Evolutionary conservation across 1,140 invertebrate species (phyloP), one percentile per base, ranked within the genome.

Genomic region (Philotrypesis tridentata): DNA sequence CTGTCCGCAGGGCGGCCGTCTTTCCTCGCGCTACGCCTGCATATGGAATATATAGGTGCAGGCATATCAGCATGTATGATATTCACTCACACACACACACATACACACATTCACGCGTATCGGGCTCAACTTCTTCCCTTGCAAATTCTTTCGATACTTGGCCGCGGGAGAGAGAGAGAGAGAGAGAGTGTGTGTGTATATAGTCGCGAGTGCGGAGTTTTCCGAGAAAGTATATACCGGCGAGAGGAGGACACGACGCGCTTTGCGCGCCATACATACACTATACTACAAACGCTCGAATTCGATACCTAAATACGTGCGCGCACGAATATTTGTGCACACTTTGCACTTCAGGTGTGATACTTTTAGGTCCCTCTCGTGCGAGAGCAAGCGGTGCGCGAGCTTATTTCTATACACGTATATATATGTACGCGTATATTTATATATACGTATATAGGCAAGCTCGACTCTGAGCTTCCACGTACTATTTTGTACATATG

Each of bases 91-190:
- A 9, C 27, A 17, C 63, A 11, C 68, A 31, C 55, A 68, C 31
- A 78, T 73, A 37, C 14, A 17, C 27, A n/a, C n/a, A n/a, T n/a
- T n/a, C n/a, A n/a, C n/a, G n/a, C n/a, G n/a, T n/a, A n/a, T n/a
- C n/a, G 9, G 9, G 37, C 73, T 79, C 43, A 75, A 55, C 31
- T 11, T 80, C 37, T n/a, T 65, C 68, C 60, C n/a, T 80, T 74
- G 71, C 48, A 80, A 80, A 74, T 74, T 73, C 78, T 65, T 80
- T 55, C 79, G 70, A 65, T 80, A 67, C 79, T 67, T 68, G 43
- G 55, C 23, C 60, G n/a, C n/a, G n/a, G n/a, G n/a, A n/a, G n/a
- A n/a, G n/a, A n/a, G n/a, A n/a, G n/a, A n/a, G n/a, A n/a, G n/a
- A n/a, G n/a, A n/a, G n/a, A n/a, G n/a, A n/a, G 27, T 14, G n/a